Evolutionary conservation across 2,888 invertebrate species (phyloP).

Genomic region (Synanthedon vespiformis): DNA sequence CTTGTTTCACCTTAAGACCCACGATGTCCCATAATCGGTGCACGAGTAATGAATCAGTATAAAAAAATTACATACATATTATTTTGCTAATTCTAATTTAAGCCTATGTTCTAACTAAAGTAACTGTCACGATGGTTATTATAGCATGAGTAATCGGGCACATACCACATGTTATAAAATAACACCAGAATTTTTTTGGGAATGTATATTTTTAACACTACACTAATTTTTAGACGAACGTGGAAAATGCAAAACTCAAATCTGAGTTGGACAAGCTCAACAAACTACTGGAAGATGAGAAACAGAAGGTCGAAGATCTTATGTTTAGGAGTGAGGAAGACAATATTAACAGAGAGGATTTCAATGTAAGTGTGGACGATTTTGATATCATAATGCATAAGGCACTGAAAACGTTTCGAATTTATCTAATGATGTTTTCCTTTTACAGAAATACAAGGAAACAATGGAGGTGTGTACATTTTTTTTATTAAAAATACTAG

Average conservation of each 20-base stretch:
- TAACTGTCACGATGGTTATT: too few relatives aligned
- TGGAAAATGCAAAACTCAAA: conserved; percentile 72
- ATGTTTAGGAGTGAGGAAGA: conserved; percentile 94
- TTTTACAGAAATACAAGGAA: conserved; percentile 62
- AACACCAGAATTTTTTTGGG: too few relatives aligned
- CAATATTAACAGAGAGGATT: conserved; percentile 87
- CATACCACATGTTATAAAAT: too few relatives aligned
- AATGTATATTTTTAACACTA: not conserved
- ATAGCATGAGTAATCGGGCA: too few relatives aligned
- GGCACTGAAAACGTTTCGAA: too few relatives aligned
- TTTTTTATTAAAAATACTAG: too few relatives aligned
- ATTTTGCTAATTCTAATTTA: too few relatives aligned
- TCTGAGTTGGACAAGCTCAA: conserved; percentile 67
- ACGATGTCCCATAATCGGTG: too few relatives aligned
- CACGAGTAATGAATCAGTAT: too few relatives aligned
- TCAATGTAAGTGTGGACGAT: conserved; percentile 74
- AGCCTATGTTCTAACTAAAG: too few relatives aligned
- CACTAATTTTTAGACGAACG: conserved; percentile 30
- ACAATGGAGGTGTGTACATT: conserved; percentile 50
- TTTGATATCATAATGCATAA: not conserved
- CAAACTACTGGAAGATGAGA: conserved; percentile 80
- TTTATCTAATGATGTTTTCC: conserved; percentile 5
- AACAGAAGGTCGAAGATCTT: conserved; percentile 87
- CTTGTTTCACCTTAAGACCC: too few relatives aligned
- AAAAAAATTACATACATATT: too few relatives aligned